Base-by-base conservation (phyloP, 2,888 invertebrate species). In the Clistopyga incitator region DNA sequence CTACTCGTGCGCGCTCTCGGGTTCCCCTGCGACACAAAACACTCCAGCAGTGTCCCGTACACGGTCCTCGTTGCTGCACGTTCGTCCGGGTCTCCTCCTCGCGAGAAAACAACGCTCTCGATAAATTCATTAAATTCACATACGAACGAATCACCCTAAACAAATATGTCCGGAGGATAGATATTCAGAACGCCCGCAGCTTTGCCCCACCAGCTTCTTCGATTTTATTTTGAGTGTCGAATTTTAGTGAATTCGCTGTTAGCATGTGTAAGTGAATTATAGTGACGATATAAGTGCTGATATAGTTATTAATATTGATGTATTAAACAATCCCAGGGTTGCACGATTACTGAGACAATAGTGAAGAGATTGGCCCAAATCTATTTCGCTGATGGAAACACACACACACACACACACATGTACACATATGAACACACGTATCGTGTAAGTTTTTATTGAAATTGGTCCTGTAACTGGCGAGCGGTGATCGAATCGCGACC, bases 11-110 rank as follows among this genome's bases (percentile, higher is more conserved):
- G 59, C 61, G 61, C 72, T 78, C 68, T 82, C 77, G 59, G 78
- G 82, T 61, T 77, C 77, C 79, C 78, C 68, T 85, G 86, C 88
- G 90, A 90, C 89, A 89, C 88, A 89, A 88, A 88, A 89, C 82
- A 88, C 83, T 84, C 83, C 80, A 76, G 70, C 84, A 84, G 84
- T 84, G 82, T 82, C 77, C 72, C 84, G 84, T 79, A 84, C 76
- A 82, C 82, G 54, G 84, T 82, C 82, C 61, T 82, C 84, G 84
- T 68, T 74, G 83, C 72, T 68, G 70, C 83, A 84, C 83, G 83
- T 83, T 80, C 83, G 83, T 47, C 64, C 80, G 68, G 59, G 77
- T 78, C 78, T 76, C 68, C 54, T 77, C 79, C 42, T 64, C 64
- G 64, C 64, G 38, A 42, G 42, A 42, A 64, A 34, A 42, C n/a